Percentiles rank a stretch among this genome's conserved stretches.
Evolutionary conservation across 2,797 vertebrate genomes (phyloP).

Genomic region (Microhierax caerulescens): DNA sequence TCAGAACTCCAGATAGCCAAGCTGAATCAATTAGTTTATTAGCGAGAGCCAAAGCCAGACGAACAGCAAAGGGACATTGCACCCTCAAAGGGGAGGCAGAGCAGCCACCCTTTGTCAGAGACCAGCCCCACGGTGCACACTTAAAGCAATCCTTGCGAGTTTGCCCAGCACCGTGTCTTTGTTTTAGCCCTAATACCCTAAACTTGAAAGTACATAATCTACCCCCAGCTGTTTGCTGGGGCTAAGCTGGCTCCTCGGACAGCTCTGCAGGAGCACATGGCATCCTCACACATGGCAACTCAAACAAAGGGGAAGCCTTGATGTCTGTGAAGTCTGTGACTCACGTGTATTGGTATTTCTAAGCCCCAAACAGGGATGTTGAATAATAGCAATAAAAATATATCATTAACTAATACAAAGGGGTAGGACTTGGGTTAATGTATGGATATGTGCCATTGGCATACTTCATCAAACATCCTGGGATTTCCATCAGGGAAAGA

Average conservation of each 20-base stretch:
- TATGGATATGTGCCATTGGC: neutral
- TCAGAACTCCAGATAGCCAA: neutral
- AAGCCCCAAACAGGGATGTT: neutral
- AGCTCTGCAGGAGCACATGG: neutral
- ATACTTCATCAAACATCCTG: neutral
- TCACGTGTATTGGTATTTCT: neutral
- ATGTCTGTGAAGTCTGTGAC: neutral
- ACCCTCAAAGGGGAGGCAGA: neutral
- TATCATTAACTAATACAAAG: neutral
- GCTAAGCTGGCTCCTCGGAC: neutral
- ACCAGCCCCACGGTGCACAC: accelerated
- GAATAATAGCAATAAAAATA: neutral
- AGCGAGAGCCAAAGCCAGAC: neutral
- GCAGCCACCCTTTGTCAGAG: neutral
- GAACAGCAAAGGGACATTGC: accelerated
- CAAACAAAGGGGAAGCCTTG: neutral
- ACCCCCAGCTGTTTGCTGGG: neutral
- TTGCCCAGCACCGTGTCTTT: accelerated
- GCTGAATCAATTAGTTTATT: constrained; percentile 43
- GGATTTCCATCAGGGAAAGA: neutral
- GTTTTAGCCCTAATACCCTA: neutral
- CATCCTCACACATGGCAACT: accelerated
- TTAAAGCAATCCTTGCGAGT: neutral
- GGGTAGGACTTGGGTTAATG: neutral
- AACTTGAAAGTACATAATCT: neutral